phyloP scores from a whole-genome alignment of 2,888 invertebrate species.

The Lucinisca nassula region DNA sequence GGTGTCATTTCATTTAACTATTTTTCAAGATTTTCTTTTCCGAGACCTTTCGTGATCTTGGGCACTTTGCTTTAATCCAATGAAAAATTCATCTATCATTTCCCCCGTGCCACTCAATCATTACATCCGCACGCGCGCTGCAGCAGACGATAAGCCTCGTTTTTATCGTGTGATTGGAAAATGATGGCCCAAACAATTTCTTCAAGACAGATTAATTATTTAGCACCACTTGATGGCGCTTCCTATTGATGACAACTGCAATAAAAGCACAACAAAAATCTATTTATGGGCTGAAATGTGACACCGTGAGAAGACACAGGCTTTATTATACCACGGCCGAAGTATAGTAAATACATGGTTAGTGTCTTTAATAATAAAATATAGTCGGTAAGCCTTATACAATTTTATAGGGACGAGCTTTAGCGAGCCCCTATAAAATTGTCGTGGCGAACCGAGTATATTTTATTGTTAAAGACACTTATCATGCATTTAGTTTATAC shows the following conservation, averaged over 20 bases:
- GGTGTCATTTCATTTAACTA: background rate
- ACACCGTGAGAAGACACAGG: too few species aligned
- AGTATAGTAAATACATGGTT: too few species aligned
- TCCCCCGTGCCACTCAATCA: background rate
- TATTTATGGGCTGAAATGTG: too few species aligned
- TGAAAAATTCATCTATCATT: constrained; percentile 43
- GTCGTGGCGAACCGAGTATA: too few species aligned
- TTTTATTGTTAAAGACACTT: too few species aligned
- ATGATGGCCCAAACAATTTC: background rate
- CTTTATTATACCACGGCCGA: too few species aligned
- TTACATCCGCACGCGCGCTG: background rate
- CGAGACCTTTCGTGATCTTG: background rate
- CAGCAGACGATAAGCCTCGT: background rate
- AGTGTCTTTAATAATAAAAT: too few species aligned
- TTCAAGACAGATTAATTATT: background rate
- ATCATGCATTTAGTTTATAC: too few species aligned
- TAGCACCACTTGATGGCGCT: background rate
- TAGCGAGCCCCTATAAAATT: too few species aligned
- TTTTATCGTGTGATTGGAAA: background rate
- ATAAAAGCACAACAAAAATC: too few species aligned
- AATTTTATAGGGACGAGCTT: too few species aligned
- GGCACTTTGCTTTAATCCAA: constrained; percentile 12
- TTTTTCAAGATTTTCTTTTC: constrained; percentile 1
- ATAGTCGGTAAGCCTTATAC: too few species aligned
- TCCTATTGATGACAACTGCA: background rate